Conservation (phyloP, 2,888 invertebrate genomes). For the Pyrrhia umbra region DNA sequence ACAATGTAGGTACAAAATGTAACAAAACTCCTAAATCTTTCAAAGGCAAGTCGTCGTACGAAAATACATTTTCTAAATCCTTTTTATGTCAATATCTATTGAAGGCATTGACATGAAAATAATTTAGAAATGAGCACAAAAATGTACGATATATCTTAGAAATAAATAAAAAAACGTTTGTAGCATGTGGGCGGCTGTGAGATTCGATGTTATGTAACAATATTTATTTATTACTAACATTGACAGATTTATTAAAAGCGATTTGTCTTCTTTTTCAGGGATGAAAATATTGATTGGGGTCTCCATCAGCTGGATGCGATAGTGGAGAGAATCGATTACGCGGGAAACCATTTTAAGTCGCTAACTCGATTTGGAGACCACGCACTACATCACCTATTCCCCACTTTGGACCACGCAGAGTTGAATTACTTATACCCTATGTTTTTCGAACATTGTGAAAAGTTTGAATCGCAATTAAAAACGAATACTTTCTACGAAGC, state of each 20-base stretch:
- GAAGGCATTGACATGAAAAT: conserved; percentile 27
- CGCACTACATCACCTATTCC: conserved; percentile 94
- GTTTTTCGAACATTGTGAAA: conserved; percentile 91
- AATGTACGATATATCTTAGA: neutral
- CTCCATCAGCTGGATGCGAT: conserved; percentile 93
- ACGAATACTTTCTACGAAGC: conserved; percentile 90
- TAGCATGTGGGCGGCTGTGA: conserved; percentile 7
- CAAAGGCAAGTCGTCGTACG: neutral
- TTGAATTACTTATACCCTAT: conserved; percentile 92
- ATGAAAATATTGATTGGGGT: conserved; percentile 92
- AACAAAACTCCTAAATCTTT: conserved; percentile 15
- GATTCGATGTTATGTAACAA: conserved; percentile 1
- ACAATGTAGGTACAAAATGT: conserved; percentile 1
- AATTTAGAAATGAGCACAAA: conserved; percentile 25
- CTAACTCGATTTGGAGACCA: conserved; percentile 95
- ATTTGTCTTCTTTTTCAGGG: conserved; percentile 77
- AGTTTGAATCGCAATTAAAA: conserved; percentile 90
- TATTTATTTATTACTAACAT: conserved; percentile 16
- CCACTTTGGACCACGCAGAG: conserved; percentile 94
- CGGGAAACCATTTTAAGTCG: conserved; percentile 91
- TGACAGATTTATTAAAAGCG: conserved; percentile 15
- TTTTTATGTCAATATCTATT: conserved; percentile 31
- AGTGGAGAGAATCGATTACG: conserved; percentile 92
- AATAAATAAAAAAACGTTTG: conserved; percentile 26
- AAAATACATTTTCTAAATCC: conserved; percentile 24